Evolutionary conservation across 2,888 invertebrate species (phyloP).

Genomic region (Tipula vernalis): DNA sequence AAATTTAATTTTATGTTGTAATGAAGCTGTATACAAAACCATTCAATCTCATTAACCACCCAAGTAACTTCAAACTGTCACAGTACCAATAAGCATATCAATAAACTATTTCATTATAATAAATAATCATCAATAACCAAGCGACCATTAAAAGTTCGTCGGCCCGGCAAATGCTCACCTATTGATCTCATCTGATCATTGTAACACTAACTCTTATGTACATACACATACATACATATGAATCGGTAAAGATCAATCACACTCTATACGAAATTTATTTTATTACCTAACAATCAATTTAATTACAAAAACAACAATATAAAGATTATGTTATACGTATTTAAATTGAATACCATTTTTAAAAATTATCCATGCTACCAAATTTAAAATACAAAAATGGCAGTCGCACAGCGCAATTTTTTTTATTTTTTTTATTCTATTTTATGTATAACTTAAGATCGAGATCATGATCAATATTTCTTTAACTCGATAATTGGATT

Average conservation of each 20-base stretch:
- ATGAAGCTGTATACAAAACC: background rate
- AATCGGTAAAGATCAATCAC: background rate
- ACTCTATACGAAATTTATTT: background rate
- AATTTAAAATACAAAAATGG: background rate
- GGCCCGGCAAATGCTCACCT: background rate
- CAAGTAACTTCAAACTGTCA: background rate
- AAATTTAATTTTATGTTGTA: background rate
- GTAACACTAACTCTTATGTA: background rate
- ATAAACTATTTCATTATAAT: background rate
- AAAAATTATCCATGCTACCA: background rate
- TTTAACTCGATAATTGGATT: constrained; percentile 4
- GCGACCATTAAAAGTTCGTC: background rate
- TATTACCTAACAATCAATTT: background rate
- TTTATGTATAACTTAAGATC: background rate
- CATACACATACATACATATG: background rate
- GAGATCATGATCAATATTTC: constrained; percentile 4
- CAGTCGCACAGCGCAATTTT: background rate
- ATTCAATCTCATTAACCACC: background rate
- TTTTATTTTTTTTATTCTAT: background rate
- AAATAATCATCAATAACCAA: background rate
- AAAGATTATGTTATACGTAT: background rate
- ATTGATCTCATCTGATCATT: background rate
- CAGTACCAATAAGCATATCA: background rate
- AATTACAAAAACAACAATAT: background rate
- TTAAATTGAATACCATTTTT: background rate